A percentile compares a stretch with the other conserved stretches of the same genome.
These are phyloP conservation scores for Acanthisitta chloris DNA, from an alignment of 2,113 vertebrate genomes.

Conservation along the genomic window DNA sequence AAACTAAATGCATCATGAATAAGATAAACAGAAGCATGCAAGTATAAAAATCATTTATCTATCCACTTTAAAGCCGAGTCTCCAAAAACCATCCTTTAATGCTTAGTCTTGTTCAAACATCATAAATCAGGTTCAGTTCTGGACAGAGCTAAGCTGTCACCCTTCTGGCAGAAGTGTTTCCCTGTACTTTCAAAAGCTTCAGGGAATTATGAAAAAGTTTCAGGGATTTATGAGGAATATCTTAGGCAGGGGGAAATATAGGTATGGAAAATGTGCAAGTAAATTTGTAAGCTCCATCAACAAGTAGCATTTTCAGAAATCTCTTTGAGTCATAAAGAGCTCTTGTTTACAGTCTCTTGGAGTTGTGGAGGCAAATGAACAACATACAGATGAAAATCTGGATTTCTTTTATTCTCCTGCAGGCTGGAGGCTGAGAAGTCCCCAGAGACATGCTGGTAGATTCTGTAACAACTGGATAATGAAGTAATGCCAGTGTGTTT, in stretches of 20 bases:
- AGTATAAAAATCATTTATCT: neutral
- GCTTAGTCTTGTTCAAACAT: neutral
- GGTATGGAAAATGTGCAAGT: neutral
- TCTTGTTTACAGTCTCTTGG: neutral
- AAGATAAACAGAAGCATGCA: neutral
- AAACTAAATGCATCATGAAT: neutral
- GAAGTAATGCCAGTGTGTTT: neutral
- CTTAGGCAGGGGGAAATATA: neutral
- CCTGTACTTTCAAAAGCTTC: neutral
- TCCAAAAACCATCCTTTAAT: neutral
- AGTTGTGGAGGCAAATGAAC: neutral
- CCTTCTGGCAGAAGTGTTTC: neutral
- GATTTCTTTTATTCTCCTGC: neutral
- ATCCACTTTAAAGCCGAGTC: neutral
- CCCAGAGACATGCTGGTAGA: neutral
- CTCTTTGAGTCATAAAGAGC: neutral
- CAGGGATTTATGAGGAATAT: neutral
- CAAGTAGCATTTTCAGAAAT: neutral
- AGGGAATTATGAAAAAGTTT: no score
- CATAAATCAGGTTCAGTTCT: neutral
- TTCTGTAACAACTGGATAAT: neutral
- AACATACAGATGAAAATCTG: neutral
- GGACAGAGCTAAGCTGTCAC: neutral
- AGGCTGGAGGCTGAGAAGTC: neutral
- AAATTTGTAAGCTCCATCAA: neutral